Base-by-base conservation (phyloP, 2,888 invertebrate species). In the Fissipunctia ypsillon region DNA sequence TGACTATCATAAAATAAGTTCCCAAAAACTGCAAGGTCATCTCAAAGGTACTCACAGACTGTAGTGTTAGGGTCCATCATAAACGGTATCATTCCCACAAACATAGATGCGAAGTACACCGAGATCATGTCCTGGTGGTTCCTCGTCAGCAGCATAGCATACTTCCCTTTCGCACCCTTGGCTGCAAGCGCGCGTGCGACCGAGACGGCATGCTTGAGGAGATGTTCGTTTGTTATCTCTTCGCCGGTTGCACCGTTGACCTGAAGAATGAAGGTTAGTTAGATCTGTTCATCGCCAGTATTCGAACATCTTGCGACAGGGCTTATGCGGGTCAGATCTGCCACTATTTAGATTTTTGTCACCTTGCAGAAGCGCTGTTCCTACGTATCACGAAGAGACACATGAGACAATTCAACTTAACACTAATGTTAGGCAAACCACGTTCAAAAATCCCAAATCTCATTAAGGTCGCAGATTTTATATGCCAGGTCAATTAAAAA, bases 61-160 rank as follows among this genome's bases (percentile, higher is more conserved):
- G 91, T 92, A 22, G 87, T 78, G 6, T 83, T 81, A 9, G 91
- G 90, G n/a, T 92, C 92, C 74, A 91, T 84, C 75, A 89, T 65
- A 31, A 90, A 89, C 0, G 90, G 88, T 12, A 87, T 69, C 12
- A 89, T 77, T 19, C 90, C 90, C 14, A 91, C 84, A 38, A 92
- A 88, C 12, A 91, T 45, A 0, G 82, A 76, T 0, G 88, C 91
- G n/a, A 90, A 89, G 84, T 90, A 92, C 6, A 90, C 72, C 0
- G 86, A 78, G 0, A 76, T 80, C 88, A 88, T 87, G 5, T 85
- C 81, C 35, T 90, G 85, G 28, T 90, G 87, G 76, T 92, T 93
- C 28, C 87, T 81, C 87, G 89, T 88, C n/a, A 91, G 60, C n/a
- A 90, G 19, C 65, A 91, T 75, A 1, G 84, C 86, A 10, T 79